Evolutionary conservation across 1,140 invertebrate genomes (phyloP).

Genomic region (Octopus bimaculoides): DNA sequence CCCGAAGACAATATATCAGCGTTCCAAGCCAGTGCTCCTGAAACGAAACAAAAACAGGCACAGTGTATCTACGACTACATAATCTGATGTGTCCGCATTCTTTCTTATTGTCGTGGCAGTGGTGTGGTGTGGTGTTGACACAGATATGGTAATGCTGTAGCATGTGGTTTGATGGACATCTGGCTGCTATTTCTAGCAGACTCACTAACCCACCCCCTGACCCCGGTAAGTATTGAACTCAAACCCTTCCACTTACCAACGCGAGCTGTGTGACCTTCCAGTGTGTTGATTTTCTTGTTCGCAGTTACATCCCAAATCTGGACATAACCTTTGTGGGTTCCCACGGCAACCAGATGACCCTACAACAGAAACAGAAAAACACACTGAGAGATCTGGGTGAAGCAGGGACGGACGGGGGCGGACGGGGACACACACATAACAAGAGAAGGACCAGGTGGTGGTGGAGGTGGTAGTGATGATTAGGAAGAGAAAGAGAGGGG

Average conservation of each 20-base stretch:
- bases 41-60: neutral
- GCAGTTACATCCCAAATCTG: constrained; percentile 93
- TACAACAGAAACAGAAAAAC: constrained; percentile 37
- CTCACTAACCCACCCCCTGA: too few relatives aligned
- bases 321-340: constrained; percentile 94
- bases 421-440: neutral
- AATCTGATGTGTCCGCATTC: too few relatives aligned
- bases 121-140: neutral
- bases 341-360: constrained; percentile 94
- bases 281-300: constrained; percentile 87
- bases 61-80: too few relatives aligned
- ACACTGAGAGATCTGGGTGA: neutral
- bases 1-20: constrained; percentile 95
- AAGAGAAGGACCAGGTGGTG: too few relatives aligned
- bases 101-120: neutral
- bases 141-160: too few relatives aligned
- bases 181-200: too few relatives aligned
- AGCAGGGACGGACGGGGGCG: too few relatives aligned
- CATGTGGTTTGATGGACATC: too few relatives aligned
- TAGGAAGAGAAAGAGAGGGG: too few relatives aligned
- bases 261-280: constrained; percentile 87
- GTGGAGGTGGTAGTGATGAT: too few relatives aligned
- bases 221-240: too few relatives aligned
- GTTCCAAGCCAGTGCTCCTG: constrained; percentile 96
- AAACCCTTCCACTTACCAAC: constrained; percentile 55